Conservation (phyloP, 2,888 invertebrate species). For the Clunio marinus region DNA sequence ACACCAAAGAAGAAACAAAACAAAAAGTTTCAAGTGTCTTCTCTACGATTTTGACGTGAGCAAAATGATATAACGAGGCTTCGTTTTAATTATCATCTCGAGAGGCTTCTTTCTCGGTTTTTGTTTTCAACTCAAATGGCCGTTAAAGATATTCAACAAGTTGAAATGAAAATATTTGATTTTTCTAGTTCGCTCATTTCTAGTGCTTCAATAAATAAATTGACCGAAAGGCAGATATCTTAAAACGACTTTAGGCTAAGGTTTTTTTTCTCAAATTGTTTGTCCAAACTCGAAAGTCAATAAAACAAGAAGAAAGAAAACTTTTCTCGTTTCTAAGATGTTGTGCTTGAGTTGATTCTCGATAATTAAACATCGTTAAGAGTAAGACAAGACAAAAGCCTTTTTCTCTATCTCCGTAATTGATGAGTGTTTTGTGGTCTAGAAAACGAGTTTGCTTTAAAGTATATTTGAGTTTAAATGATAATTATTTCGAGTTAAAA, state of each 20-base stretch:
- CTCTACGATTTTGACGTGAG: background rate
- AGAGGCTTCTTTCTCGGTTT: conserved; percentile 26
- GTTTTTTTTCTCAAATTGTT: conserved; percentile 24
- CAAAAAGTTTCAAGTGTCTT: conserved; percentile 29
- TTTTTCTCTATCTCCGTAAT: background rate
- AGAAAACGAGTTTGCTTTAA: background rate
- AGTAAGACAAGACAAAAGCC: background rate
- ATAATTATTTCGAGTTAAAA: conserved; percentile 4
- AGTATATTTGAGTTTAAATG: no score
- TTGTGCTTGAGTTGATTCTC: conserved; percentile 30
- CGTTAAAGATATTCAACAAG: conserved; percentile 35
- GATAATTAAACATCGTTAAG: conserved; percentile 39
- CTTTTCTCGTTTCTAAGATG: conserved; percentile 3
- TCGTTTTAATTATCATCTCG: conserved; percentile 31
- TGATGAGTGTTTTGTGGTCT: conserved; percentile 9
- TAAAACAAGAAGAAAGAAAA: background rate
- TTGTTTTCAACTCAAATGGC: conserved; percentile 27
- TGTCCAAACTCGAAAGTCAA: conserved; percentile 29
- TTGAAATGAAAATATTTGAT: conserved; percentile 38
- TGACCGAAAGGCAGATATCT: background rate
- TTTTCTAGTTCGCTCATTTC: conserved; percentile 10
- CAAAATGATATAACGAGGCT: conserved; percentile 9
- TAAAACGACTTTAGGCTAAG: no score
- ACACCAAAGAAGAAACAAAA: background rate
- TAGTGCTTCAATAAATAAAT: background rate